Base-by-base conservation (phyloP, 1,140 invertebrate species). In the Goniozus legneri region DNA sequence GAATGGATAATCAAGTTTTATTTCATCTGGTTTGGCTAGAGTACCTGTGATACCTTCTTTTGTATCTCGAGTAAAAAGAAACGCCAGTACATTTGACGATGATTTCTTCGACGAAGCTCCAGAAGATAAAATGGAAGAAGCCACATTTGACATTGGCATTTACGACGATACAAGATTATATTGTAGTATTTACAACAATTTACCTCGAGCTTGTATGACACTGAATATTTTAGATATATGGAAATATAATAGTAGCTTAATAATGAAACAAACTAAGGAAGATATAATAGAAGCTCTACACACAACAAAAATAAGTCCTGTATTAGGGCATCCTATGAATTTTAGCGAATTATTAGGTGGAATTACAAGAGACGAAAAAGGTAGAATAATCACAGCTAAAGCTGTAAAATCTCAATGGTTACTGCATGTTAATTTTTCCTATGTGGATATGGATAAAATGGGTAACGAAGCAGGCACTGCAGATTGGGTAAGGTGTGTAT, bases 391-490 rank as follows among this genome's bases (percentile, higher is more conserved):
- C 21, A 68, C 74, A 36, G 87, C 87, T 7, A 77, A 66, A 59
- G 79, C 84, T 34, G 54, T 88, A 1, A 65, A 84, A 47, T 77
- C 84, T 4, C 70, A 77, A 20, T 85, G 84, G 80, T 80, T 82
- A 51, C 77, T 83, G 27, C 67, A 80, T 50, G 77, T 89, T 0
- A 86, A 88, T 71, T 85, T 85, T 71, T 78, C 82, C 1, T 68
- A 75, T 32, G 77, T 86, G 1, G 74, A 86, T 56, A 79, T 82
- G 68, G 75, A 83, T 58, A 79, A 83, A 63, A 73, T 78, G 35
- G 83, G 83, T 44, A 88, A 87, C 60, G 73, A 80, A 32, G 82
- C 83, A 10, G 87, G 86, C 44, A 88, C 87, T 21, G 82, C 84
- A 59, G 83, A 86, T 56, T 86, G 84, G 84, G 85, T 83, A 76